Evolutionary conservation across 2,888 invertebrate genomes (phyloP).

Genomic region (Rhagonycha fulva): DNA sequence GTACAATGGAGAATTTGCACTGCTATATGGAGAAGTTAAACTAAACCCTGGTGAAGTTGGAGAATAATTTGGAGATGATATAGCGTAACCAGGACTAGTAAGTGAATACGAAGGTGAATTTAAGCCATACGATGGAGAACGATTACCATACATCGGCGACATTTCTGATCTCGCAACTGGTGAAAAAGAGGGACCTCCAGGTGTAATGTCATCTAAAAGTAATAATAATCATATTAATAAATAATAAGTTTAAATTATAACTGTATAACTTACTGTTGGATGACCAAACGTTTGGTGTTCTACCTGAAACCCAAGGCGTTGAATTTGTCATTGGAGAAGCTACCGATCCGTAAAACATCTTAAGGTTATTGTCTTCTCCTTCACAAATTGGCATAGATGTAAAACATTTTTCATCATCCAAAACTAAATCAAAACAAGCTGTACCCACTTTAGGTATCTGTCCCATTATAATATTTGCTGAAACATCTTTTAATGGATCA

Average conservation of each 20-base stretch:
- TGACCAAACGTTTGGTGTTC: slow-evolving; percentile 84
- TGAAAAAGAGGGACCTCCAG: slow-evolving; percentile 96
- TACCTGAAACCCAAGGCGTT: slow-evolving; percentile 89
- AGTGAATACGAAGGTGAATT: slow-evolving; percentile 70
- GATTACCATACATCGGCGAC: slow-evolving; percentile 81
- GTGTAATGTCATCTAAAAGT: slow-evolving; percentile 91
- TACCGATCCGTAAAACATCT: slow-evolving; percentile 79
- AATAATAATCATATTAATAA: slow-evolving; percentile 42
- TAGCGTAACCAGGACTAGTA: slow-evolving; percentile 64
- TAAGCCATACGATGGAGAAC: slow-evolving; percentile 75
- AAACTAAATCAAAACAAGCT: slow-evolving; percentile 92
- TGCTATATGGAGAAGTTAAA: not conserved
- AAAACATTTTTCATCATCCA: slow-evolving; percentile 99
- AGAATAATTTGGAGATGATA: slow-evolving; percentile 62
- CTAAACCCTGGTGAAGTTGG: slow-evolving; percentile 60
- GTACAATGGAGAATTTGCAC: slow-evolving; percentile 62
- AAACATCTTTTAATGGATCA: slow-evolving; percentile 97
- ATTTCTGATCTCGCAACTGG: slow-evolving; percentile 93
- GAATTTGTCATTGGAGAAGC: slow-evolving; percentile 88
- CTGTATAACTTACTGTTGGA: slow-evolving; percentile 65
- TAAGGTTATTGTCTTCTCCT: slow-evolving; percentile 75
- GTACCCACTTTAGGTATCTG: slow-evolving; percentile 97
- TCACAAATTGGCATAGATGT: slow-evolving; percentile 95
- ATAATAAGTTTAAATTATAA: slow-evolving; percentile 24
- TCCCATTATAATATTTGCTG: slow-evolving; percentile 99